Percentiles rank a stretch among this genome's conserved stretches.
Conservation (phyloP, 2,888 invertebrate species). For the Andricus quercusramuli region DNA sequence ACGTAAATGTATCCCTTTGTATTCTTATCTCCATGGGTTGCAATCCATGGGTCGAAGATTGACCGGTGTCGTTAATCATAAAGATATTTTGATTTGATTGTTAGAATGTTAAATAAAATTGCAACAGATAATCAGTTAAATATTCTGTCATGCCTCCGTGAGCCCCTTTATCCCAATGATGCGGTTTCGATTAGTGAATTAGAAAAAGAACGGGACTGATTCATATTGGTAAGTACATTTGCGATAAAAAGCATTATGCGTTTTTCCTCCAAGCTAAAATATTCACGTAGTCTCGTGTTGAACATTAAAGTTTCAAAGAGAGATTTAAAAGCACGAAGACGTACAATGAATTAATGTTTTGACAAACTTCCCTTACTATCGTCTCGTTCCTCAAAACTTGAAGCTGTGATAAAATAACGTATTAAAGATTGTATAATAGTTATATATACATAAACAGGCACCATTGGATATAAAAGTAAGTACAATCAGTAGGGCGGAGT, state of each 20-base stretch:
- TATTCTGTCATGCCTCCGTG: conserved; percentile 10
- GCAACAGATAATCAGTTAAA: conserved; percentile 23
- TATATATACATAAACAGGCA: neutral
- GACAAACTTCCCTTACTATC: conserved; percentile 19
- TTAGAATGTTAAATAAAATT: conserved; percentile 31
- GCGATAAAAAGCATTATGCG: conserved; percentile 22
- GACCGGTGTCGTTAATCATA: conserved; percentile 19
- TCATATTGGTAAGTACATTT: conserved; percentile 41
- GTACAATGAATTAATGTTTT: neutral
- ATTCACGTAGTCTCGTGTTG: neutral
- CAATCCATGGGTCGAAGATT: conserved; percentile 11
- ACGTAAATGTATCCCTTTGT: conserved; percentile 17
- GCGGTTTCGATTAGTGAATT: neutral
- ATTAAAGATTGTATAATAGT: neutral
- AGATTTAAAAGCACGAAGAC: conserved; percentile 16
- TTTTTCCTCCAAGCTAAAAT: neutral
- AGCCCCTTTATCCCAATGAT: conserved; percentile 20
- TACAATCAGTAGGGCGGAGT: neutral
- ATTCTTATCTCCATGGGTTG: conserved; percentile 22
- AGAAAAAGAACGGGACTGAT: conserved; percentile 15
- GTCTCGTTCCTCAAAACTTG: conserved; percentile 30
- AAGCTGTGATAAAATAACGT: neutral
- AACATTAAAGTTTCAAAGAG: neutral
- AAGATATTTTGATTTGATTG: conserved; percentile 5
- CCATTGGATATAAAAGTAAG: neutral